Evolutionary conservation across 1,140 invertebrate genomes (phyloP), one percentile per base, ranked within the genome.

Genomic region (Antheraea mylitta): DNA sequence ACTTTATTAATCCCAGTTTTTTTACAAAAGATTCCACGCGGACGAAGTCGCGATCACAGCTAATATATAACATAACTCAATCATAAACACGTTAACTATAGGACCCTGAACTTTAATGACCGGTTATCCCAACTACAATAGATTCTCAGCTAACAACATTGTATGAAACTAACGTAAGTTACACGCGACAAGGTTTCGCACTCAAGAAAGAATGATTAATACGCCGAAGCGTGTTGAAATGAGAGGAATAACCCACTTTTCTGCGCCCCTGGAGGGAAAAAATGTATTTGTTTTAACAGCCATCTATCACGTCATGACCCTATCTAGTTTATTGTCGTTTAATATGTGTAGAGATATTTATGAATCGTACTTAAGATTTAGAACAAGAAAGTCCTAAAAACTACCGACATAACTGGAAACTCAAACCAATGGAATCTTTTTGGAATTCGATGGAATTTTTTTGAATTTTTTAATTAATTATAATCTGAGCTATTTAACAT

Each of bases 191-290:
- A 76, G 81, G 79, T 66, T 90, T 86, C 71, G 86, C 86, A 90
- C 86, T 90, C 78, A 79, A 67, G 75, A 72, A 79, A 81, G 70
- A 83, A 84, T 82, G 83, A 86, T 86, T 81, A 86, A 86, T 84
- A 81, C 72, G 65, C 71, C 72, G 68, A 66, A 68, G 67, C 68
- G 68, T 60, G 71, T 60, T 69, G 70, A 68, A 81, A 79, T 79
- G 74, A 72, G 74, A 69, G 65, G 30, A 71, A 74, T 72, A 70
- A 73, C 70, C 63, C 72, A 67, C 62, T 63, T 65, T 65, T 69
- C 71, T 42, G 63, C 19, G 63, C 69, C 48, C 63, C 63, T 48
- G 64, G 59, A 70, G 42, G 66, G 62, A 61, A 66, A 69, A 72
- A 74, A 66, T 68, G 71, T 76, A 79, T 73, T 73, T 71, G 71